A percentile compares a stretch with the other conserved stretches of the same genome.
These are phyloP conservation scores for Eudasyphora cyanicolor DNA, from an alignment of 2,888 invertebrate genomes.

Conservation along the genomic window DNA sequence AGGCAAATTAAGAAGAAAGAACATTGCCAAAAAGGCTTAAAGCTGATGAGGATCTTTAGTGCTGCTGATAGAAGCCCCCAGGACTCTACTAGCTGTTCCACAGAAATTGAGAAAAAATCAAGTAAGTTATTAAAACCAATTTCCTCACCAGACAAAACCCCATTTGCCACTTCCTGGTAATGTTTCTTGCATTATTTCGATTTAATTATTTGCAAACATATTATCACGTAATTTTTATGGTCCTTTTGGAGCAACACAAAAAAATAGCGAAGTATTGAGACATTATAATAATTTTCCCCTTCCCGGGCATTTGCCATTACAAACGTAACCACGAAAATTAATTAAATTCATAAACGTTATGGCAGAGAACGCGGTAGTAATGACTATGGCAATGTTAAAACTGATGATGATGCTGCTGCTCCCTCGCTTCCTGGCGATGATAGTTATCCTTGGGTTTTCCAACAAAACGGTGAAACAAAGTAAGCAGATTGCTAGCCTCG, in stretches of 20 bases:
- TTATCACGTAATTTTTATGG: conserved; percentile 57
- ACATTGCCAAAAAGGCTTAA: neutral
- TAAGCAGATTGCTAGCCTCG: neutral
- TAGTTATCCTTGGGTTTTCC: neutral
- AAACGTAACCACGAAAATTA: conserved; percentile 64
- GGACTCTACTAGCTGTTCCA: neutral
- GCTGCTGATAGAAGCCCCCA: neutral
- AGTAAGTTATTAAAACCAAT: conserved; percentile 41
- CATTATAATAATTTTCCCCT: neutral
- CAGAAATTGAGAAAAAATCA: neutral
- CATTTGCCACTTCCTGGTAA: neutral
- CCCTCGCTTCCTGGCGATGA: conserved; percentile 1
- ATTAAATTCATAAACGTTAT: conserved; percentile 65
- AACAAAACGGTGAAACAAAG: neutral
- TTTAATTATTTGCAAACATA: conserved; percentile 54
- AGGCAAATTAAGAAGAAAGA: conserved; percentile 32
- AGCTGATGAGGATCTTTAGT: neutral
- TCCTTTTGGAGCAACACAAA: conserved; percentile 6
- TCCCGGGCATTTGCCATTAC: neutral
- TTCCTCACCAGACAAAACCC: neutral
- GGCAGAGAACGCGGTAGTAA: neutral
- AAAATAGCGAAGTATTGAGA: neutral
- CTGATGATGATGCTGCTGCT: conserved; percentile 18
- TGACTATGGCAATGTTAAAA: conserved; percentile 28
- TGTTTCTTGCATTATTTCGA: conserved; percentile 16